Evolutionary conservation across 2,888 invertebrate genomes (phyloP).

Genomic region (Pristionchus maxplancki): DNA sequence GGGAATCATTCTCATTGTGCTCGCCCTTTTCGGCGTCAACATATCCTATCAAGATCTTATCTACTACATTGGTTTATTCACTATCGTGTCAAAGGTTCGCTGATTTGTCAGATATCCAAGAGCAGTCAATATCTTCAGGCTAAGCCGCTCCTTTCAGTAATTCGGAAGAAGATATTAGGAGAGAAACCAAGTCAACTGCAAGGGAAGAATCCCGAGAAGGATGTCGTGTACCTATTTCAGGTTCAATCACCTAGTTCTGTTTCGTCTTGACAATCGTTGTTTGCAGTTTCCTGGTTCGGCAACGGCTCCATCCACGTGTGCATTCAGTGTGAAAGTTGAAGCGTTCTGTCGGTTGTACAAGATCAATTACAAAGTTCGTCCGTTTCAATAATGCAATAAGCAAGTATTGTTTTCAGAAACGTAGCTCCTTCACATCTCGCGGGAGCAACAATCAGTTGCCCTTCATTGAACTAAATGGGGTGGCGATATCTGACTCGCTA

Average conservation of each 20-base stretch:
- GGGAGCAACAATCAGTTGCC: conserved; percentile 27
- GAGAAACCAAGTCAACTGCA: background rate
- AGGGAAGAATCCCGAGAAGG: background rate
- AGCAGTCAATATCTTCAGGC: background rate
- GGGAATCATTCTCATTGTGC: background rate
- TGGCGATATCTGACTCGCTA: background rate
- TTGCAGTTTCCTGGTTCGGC: conserved; percentile 70
- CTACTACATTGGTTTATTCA: background rate
- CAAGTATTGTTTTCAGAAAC: background rate
- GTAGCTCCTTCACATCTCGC: background rate
- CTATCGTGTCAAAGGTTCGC: background rate
- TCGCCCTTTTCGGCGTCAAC: background rate
- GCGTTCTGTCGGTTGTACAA: conserved; percentile 72
- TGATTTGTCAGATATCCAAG: background rate
- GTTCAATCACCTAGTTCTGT: background rate
- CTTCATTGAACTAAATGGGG: conserved; percentile 42
- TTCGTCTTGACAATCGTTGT: background rate
- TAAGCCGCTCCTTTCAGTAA: background rate
- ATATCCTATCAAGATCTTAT: background rate
- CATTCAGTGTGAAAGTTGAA: conserved; percentile 75
- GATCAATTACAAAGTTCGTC: conserved; percentile 71
- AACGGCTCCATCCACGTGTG: conserved; percentile 71
- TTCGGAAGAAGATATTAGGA: background rate
- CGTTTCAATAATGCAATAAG: background rate
- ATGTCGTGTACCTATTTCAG: background rate